Base-by-base conservation (phyloP, 2,113 vertebrate genomes). In the Mormyrus lacerda region DNA sequence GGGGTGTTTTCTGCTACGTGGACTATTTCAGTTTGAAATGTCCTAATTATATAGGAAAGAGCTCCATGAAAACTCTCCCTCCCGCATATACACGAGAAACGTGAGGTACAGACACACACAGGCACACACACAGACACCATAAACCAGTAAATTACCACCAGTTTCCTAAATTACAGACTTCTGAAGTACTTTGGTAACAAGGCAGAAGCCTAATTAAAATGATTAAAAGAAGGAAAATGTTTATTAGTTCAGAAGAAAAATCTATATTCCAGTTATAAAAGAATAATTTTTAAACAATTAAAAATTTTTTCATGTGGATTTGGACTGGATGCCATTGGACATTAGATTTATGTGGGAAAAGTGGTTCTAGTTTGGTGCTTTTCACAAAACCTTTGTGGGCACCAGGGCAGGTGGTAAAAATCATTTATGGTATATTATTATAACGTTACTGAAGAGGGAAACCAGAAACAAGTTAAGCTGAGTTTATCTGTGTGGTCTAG, bases 121-220 rank as follows among this genome's bases (percentile, higher is more conserved):
- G 5, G 21, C 65, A 10, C 76, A 61, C 58, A 90, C 79, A 61
- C 53, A 35, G 61, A 13, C 31, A 48, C 85, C 85, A 87, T 87
- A 87, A 88, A 76, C 44, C 47, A 79, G 88, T 88, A 51, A 83
- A 83, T 89, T 89, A 89, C 88, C 88, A 82, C 13, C 35, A 51
- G 45, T 87, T 65, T 87, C 24, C 35, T 69, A 90, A 91, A 89
- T 92, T 90, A 90, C 76, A 87, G 87, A 89, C 79, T 61, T 89
- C 51, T 87, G n/a, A 84, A 79, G 90, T 79, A 69, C 42, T 90
- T 88, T 86, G 87, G 85, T 85, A 76, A 13, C 73, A 89, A 88
- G 79, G 85, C 50, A 87, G 83, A 87, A 90, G 55, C 31, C 61
- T 27, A 42, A 87, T 13, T 58, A 58, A 50, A 51, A 89, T 61